A percentile compares a stretch with the other conserved stretches of the same genome.
Conservation (phyloP, 2,888 invertebrate species). For the Sarcophaga subvicina region DNA sequence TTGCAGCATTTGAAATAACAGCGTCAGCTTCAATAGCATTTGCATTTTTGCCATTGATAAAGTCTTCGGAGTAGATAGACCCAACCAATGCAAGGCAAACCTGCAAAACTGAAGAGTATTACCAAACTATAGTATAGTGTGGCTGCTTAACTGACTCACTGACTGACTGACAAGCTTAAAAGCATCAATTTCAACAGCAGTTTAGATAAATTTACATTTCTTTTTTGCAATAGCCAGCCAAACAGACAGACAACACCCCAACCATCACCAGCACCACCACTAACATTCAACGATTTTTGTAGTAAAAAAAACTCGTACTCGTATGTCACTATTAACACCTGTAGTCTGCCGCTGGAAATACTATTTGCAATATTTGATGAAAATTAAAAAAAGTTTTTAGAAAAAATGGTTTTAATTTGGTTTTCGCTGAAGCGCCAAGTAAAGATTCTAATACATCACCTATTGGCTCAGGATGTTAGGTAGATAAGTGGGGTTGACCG, state of each 20-base stretch:
- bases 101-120: not conserved
- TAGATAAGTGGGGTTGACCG: no score
- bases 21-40: not conserved
- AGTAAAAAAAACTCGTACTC: not conserved
- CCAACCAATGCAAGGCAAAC: slow-evolving; percentile 2
- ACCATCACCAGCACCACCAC: not conserved
- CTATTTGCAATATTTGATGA: slow-evolving; percentile 46
- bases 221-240: slow-evolving; percentile 22
- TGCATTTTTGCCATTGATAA: slow-evolving; percentile 46
- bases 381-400: slow-evolving; percentile 14
- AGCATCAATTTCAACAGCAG: slow-evolving; percentile 65
- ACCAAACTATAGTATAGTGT: slow-evolving; percentile 19
- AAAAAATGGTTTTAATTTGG: slow-evolving; percentile 53
- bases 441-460: slow-evolving; percentile 17
- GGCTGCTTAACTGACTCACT: slow-evolving; percentile 5
- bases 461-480: not conserved
- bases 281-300: not conserved
- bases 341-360: slow-evolving; percentile 33
- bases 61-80: slow-evolving; percentile 22
- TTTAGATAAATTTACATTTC: slow-evolving; percentile 63
- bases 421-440: slow-evolving; percentile 42
- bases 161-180: slow-evolving; percentile 56
- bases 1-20: slow-evolving; percentile 44
- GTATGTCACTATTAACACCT: slow-evolving; percentile 55
- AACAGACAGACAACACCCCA: not conserved